Evolutionary conservation across 2,113 vertebrate genomes (phyloP).

Genomic region (Entelurus aequoreus): DNA sequence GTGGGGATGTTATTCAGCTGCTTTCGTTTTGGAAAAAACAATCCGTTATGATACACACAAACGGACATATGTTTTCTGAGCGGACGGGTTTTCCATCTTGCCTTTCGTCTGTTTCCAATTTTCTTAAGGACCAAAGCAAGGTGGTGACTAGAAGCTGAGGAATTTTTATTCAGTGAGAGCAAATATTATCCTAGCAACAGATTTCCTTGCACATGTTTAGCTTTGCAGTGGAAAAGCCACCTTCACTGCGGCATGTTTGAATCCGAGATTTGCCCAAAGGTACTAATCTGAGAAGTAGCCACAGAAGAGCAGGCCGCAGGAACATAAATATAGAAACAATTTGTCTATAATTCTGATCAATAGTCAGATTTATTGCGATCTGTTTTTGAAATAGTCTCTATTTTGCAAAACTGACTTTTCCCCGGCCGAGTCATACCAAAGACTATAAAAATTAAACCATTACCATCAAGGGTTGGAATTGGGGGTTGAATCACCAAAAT

Average conservation of each 20-base stretch:
- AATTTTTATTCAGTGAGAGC: conserved; percentile 51
- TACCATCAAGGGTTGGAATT: too few species aligned
- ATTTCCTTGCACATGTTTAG: conserved; percentile 40
- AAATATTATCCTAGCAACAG: conserved; percentile 53
- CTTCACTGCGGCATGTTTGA: conserved; percentile 8
- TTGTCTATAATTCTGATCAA: not conserved
- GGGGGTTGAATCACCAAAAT: too few species aligned
- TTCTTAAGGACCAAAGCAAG: conserved; percentile 40
- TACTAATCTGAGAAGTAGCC: not conserved
- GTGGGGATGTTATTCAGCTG: conserved; percentile 39
- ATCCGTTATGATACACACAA: conserved; percentile 25
- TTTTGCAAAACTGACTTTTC: too few species aligned
- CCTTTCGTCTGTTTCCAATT: conserved; percentile 61
- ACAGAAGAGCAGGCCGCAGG: not conserved
- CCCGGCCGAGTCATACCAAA: too few species aligned
- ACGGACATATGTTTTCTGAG: conserved; percentile 41
- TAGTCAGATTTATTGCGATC: not conserved
- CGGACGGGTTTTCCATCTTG: conserved; percentile 37
- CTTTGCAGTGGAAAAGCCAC: conserved; percentile 23
- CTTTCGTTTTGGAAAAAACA: conserved; percentile 43
- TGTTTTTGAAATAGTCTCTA: too few species aligned
- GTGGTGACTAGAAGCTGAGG: conserved; percentile 43
- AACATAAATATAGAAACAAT: not conserved
- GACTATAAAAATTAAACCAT: too few species aligned
- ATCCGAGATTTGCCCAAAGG: conserved; percentile 5